phyloP scores from a whole-genome alignment of 2,797 vertebrate species.

The Phyllotis vaccarum region DNA sequence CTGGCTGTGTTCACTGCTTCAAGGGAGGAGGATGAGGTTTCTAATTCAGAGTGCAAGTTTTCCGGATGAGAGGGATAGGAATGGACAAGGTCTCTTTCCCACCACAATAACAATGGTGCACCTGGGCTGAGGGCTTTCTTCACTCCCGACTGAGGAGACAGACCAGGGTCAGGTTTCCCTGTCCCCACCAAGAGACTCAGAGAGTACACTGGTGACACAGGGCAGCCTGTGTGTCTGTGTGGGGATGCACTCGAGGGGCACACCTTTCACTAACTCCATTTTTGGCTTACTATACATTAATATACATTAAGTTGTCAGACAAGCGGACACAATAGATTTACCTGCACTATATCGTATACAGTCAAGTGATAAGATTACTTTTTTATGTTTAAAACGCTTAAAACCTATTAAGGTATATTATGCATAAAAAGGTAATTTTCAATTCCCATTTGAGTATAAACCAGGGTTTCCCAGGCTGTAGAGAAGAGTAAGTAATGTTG shows the following conservation, averaged over 20 bases:
- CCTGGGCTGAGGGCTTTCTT: neutral
- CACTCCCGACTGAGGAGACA: neutral
- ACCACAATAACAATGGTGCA: neutral
- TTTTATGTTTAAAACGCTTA: slow-evolving; percentile 33
- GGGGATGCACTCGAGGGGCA: rapidly evolving
- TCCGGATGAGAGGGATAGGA: slow-evolving; percentile 14
- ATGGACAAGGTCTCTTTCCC: neutral
- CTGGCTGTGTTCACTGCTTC: neutral
- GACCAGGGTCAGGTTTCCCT: neutral
- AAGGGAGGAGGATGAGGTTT: slow-evolving; percentile 48
- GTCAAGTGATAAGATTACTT: neutral
- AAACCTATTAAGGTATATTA: neutral
- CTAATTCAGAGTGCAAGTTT: slow-evolving; percentile 31
- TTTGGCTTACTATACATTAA: neutral
- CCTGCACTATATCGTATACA: neutral
- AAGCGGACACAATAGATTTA: neutral
- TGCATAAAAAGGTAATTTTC: neutral
- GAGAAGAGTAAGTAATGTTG: neutral
- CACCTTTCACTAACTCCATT: neutral
- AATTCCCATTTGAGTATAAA: neutral
- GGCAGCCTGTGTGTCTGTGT: no score
- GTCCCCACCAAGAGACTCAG: neutral
- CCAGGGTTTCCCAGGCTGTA: neutral
- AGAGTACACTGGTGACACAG: neutral
- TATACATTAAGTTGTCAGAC: slow-evolving; percentile 3